Percentiles rank a stretch among this genome's conserved stretches.
Evolutionary conservation across 1,140 invertebrate species (phyloP).

Genomic region (Formica selysi): DNA sequence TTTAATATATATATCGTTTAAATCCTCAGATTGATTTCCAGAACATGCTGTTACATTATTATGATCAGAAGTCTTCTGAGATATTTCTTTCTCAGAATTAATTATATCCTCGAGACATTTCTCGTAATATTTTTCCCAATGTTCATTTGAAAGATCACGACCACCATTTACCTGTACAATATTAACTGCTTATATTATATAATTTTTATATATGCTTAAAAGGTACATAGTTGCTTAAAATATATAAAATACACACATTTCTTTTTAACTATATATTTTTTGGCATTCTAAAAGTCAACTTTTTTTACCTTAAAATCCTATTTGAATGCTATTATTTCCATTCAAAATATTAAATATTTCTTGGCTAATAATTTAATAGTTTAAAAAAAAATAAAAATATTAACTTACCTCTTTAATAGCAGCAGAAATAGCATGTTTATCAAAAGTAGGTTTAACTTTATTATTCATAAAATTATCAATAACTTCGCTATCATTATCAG

Average conservation of each 20-base stretch:
- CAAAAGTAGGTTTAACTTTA: constrained; percentile 2
- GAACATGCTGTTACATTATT: background rate
- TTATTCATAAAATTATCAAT: background rate
- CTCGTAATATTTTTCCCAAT: background rate
- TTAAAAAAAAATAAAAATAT: background rate
- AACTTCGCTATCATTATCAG: background rate
- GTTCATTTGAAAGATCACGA: constrained; percentile 52
- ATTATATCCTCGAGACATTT: background rate
- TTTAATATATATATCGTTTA: background rate
- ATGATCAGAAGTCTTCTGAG: background rate
- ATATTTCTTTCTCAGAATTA: background rate
- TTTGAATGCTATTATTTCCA: background rate
- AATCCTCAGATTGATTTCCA: background rate
- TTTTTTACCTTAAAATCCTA: background rate
- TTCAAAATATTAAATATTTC: background rate
- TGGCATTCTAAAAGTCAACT: background rate
- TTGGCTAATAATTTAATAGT: background rate
- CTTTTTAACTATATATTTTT: background rate
- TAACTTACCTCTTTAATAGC: constrained; percentile 51
- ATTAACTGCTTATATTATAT: constrained; percentile 10
- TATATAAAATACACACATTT: background rate
- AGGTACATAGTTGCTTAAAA: background rate
- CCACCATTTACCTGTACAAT: constrained; percentile 53
- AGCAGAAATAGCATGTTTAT: constrained; percentile 36
- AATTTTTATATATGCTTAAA: background rate